Percentiles rank a stretch among this genome's conserved stretches.
Evolutionary conservation across 2,888 invertebrate genomes (phyloP).

Genomic region (Cremastinae sp.): DNA sequence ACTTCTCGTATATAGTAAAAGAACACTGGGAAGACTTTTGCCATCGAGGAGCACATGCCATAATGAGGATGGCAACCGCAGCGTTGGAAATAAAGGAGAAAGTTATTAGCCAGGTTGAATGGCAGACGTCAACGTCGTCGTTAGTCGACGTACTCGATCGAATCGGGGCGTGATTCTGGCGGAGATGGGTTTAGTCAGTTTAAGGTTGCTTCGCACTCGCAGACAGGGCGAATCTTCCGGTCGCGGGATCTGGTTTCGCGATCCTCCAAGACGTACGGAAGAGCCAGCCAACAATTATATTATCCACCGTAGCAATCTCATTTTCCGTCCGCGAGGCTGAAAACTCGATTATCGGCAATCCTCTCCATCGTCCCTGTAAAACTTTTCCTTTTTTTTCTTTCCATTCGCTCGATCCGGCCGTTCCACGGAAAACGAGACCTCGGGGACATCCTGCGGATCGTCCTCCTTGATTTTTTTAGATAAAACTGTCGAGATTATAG

Average conservation of each 20-base stretch:
- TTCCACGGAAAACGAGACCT: slow-evolving; percentile 47
- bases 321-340: slow-evolving; percentile 35
- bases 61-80: no score
- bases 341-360: slow-evolving; percentile 66
- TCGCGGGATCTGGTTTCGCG: slow-evolving; percentile 37
- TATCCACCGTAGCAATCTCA: slow-evolving; percentile 45
- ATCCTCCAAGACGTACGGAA: slow-evolving; percentile 38
- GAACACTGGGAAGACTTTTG: no score
- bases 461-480: slow-evolving; percentile 44
- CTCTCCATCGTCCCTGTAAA: slow-evolving; percentile 56
- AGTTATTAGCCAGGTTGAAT: no score
- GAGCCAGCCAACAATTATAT: slow-evolving; percentile 62
- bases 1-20: no score
- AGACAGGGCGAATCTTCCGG: slow-evolving; percentile 43
- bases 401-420: slow-evolving; percentile 12
- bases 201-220: slow-evolving; percentile 13
- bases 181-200: no score
- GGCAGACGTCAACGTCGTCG: no score
- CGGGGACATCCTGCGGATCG: slow-evolving; percentile 33
- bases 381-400: slow-evolving; percentile 32
- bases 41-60: no score
- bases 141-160: no score
- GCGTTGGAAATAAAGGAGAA: no score
- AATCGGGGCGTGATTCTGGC: no score
- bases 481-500: slow-evolving; percentile 57